Base-by-base conservation (phyloP, 2,797 vertebrate species). In the Sebastes iracundus region DNA sequence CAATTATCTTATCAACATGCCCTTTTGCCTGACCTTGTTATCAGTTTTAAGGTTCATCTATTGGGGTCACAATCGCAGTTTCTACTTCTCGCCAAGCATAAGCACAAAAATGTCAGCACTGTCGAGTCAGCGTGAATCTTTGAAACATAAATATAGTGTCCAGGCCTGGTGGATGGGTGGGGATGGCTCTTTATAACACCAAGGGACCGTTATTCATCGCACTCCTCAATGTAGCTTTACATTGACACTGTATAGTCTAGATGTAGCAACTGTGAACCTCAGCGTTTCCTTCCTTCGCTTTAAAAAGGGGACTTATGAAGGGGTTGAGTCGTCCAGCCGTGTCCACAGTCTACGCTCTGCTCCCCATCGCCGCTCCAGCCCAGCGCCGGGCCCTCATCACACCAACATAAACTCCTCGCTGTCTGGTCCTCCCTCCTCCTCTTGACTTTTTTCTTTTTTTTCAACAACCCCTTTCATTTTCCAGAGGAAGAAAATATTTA, bases 161-260 rank as follows among this genome's bases (percentile, higher is more conserved):
- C 81, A 69, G 83, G 87, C 72, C 58, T n/a, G 68, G 64, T 71
- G 82, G 80, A 75, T 80, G 85, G 90, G 89, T 67, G 87, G 77
- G 77, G 89, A 89, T 86, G 82, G 70, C 76, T 87, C 88, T 82
- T 89, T 81, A 87, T 85, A 90, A 91, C 88, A 90, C 89, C 85
- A 84, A 84, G 77, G 76, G 75, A 56, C 61, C 75, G 79, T 92
- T 91, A 90, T 93, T 94, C 89, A 93, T 87, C 55, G 86, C 82
- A 67, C 83, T 87, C 77, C 81, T 83, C 86, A 78, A 58, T 81
- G 91, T 87, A 89, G 90, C 93, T 92, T 92, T 90, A 92, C 90
- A 85, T 92, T 87, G 88, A 81, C 94, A 85, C 93, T 97, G 96
- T 97, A 93, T 97, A 97, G 96, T 97, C 96, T 98, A 92, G 95